Evolutionary conservation across 2,888 invertebrate genomes (phyloP), one percentile per base, ranked within the genome.

Genomic region (Calephelis perditalis): DNA sequence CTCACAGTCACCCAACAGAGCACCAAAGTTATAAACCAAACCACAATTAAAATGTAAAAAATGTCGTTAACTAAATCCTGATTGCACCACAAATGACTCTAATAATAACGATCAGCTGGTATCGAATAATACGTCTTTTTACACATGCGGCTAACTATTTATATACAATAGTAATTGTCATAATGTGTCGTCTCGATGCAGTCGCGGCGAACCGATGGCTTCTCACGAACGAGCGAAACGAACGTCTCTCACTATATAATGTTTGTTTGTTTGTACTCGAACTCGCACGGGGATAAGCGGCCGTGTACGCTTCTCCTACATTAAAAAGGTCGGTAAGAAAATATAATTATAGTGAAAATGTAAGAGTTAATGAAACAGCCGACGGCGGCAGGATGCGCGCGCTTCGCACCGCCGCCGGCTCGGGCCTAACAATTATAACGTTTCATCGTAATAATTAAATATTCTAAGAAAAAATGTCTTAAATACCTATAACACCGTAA

Each of bases 391-490:
- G 66, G 77, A 76, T 62, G 76, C 75, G 72, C 68, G 65, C 63
- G 77, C 77, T 74, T 69, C 71, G 71, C 67, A 62, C 75, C 82
- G 81, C 79, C 82, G 79, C 76, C 85, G 82, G 81, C 82, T 81
- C 74, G 77, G 84, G 79, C 86, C 84, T 86, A 86, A 85, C 85
- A 82, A 84, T 82, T 85, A 81, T 85, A 86, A 88, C 84, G 86
- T 86, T 84, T 83, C 86, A 82, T 86, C 86, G 86, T 86, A 85
- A 84, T 86, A 85, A 89, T 89, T 89, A 88, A 90, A 89, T 87
- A 89, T 84, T 85, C 88, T 89, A 89, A 88, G 89, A 89, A 89
- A 86, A 88, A 90, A 89, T 88, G 89, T 88, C 90, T 90, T 90
- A 90, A 87, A 82, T 86, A 86, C 85, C 89, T 90, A 89, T 86